Evolutionary conservation across 2,113 vertebrate genomes (phyloP).

Genomic region (Pandion haliaetus): DNA sequence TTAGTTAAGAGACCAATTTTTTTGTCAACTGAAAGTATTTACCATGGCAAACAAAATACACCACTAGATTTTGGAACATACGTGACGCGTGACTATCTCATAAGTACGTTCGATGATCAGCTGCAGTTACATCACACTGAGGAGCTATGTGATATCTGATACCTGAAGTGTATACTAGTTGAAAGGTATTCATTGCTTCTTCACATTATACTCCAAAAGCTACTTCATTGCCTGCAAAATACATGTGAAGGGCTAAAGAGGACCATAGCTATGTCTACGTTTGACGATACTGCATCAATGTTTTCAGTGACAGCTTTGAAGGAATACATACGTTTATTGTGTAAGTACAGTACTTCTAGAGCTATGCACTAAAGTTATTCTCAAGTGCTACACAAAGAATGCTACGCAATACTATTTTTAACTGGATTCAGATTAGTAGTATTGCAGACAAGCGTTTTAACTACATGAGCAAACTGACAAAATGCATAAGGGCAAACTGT

Average conservation of each 20-base stretch:
- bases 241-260: not conserved
- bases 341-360: not conserved
- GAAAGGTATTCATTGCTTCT: not conserved
- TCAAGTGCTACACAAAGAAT: conserved; percentile 1
- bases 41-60: not conserved
- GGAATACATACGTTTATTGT: not conserved
- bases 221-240: not conserved
- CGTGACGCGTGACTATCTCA: not conserved
- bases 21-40: not conserved
- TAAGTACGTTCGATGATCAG: not conserved
- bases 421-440: not conserved
- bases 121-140: not conserved
- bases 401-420: conserved; percentile 34
- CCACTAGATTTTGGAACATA: not conserved
- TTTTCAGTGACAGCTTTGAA: not conserved
- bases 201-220: not conserved
- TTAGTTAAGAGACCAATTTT: not conserved
- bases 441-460: conserved; percentile 7
- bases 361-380: not conserved
- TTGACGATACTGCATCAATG: not conserved
- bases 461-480: conserved; percentile 15
- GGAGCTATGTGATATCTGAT: not conserved
- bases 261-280: accelerated
- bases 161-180: not conserved
- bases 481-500: conserved; percentile 35